Percentiles rank a stretch among this genome's conserved stretches.
phyloP scores from a whole-genome alignment of 2,888 invertebrate species.

The Orthosia gothica region DNA sequence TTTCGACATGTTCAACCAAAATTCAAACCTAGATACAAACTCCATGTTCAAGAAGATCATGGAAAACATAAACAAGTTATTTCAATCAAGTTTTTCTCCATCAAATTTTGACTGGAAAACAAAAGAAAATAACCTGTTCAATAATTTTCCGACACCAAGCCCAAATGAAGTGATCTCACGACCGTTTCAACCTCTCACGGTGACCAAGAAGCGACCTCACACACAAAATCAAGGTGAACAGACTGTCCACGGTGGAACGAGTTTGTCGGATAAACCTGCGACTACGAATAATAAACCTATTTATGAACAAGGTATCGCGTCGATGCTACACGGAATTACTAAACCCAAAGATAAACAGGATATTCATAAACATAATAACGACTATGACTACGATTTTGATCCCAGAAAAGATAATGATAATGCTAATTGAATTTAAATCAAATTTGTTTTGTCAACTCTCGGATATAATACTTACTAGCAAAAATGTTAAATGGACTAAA shows the following conservation, averaged over 20 bases:
- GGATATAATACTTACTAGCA: not conserved
- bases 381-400: constrained; percentile 50
- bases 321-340: constrained; percentile 40
- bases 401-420: constrained; percentile 42
- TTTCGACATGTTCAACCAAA: constrained; percentile 1
- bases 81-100: constrained; percentile 32
- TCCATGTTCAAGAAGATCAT: constrained; percentile 26
- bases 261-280: constrained; percentile 46
- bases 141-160: constrained; percentile 2
- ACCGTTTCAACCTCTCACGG: constrained; percentile 38
- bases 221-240: constrained; percentile 59
- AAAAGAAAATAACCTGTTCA: not conserved
- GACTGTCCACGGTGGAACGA: constrained; percentile 49
- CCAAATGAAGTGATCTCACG: constrained; percentile 7
- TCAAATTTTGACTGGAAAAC: constrained; percentile 17
- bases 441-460: not conserved
- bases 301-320: constrained; percentile 37
- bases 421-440: constrained; percentile 9
- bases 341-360: constrained; percentile 32
- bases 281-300: constrained; percentile 48
- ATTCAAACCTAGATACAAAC: not conserved
- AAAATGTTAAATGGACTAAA: not conserved
- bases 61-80: constrained; percentile 8
- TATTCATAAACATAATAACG: constrained; percentile 31
- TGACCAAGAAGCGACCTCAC: constrained; percentile 49